A percentile compares a stretch with the other conserved stretches of the same genome.
Conservation (phyloP, 2,113 vertebrate genomes). For the Phrynosoma platyrhinos region DNA sequence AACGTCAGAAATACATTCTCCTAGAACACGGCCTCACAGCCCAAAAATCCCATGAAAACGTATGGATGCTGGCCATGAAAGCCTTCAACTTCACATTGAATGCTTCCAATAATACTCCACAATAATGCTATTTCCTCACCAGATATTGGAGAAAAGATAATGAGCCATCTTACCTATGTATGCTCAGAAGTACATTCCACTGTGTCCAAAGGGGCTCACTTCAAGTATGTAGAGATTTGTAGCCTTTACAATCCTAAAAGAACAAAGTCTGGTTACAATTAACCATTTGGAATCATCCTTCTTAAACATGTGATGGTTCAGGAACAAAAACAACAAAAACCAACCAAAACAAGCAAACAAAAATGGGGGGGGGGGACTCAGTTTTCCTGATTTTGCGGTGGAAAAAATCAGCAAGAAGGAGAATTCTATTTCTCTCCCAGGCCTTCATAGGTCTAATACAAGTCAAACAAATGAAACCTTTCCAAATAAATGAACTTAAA, state of each 20-base stretch:
- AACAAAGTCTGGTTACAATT: neutral
- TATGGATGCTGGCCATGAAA: too few relatives aligned
- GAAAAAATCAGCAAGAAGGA: neutral
- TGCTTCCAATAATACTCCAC: neutral
- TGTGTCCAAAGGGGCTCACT: too few relatives aligned
- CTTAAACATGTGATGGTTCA: neutral
- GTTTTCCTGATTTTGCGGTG: neutral
- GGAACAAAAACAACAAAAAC: neutral
- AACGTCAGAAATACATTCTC: too few relatives aligned
- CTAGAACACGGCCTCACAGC: too few relatives aligned
- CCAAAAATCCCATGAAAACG: too few relatives aligned
- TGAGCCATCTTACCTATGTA: neutral
- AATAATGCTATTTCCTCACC: neutral
- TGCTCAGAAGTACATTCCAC: neutral
- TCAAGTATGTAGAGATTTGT: neutral
- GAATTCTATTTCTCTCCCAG: too few relatives aligned
- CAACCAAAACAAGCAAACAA: too few relatives aligned
- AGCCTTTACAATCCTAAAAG: neutral
- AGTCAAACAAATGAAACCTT: neutral
- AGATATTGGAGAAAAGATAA: neutral
- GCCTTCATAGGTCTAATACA: too few relatives aligned
- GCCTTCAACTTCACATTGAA: too few relatives aligned
- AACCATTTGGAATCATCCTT: neutral
- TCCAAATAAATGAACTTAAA: neutral
- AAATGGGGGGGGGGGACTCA: neutral